Conservation (phyloP, 2,797 vertebrate genomes). For the Thamnophis elegans region DNA sequence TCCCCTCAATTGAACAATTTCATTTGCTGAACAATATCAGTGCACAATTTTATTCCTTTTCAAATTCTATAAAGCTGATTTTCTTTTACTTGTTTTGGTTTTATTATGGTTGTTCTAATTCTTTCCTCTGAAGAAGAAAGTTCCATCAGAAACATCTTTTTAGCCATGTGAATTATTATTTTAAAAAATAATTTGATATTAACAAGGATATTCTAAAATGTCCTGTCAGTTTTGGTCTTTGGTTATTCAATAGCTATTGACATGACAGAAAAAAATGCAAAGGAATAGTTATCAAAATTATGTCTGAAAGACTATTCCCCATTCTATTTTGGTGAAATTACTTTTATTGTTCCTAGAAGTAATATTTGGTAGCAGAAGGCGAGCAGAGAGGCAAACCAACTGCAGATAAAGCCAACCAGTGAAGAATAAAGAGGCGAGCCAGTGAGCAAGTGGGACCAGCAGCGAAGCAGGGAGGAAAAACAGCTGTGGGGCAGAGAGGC, state of each 20-base stretch:
- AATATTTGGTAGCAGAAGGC: slow-evolving; percentile 24
- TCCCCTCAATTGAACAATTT: neutral
- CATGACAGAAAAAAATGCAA: slow-evolving; percentile 25
- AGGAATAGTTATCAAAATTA: neutral
- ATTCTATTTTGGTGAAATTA: neutral
- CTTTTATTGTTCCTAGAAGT: slow-evolving; percentile 26
- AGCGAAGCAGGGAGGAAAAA: too few species aligned
- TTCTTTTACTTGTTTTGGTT: slow-evolving; percentile 16
- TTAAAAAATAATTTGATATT: slow-evolving; percentile 48
- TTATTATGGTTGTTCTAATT: slow-evolving; percentile 18
- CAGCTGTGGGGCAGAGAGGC: too few species aligned
- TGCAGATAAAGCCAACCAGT: too few species aligned
- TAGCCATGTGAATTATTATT: slow-evolving; percentile 13
- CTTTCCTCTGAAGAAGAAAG: slow-evolving; percentile 48
- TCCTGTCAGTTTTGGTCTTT: slow-evolving; percentile 13
- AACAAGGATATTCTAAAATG: slow-evolving; percentile 55
- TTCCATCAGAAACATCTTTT: slow-evolving; percentile 58
- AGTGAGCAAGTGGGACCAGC: too few species aligned
- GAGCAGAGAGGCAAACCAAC: too few species aligned
- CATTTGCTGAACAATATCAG: neutral
- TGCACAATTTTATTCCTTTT: neutral
- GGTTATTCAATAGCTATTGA: slow-evolving; percentile 14
- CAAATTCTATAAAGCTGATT: neutral
- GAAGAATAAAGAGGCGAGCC: too few species aligned
- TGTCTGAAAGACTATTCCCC: neutral